Evolutionary conservation across 1,140 invertebrate species (phyloP), one percentile per base, ranked within the genome.

Genomic region (Cyclargus thomasi): DNA sequence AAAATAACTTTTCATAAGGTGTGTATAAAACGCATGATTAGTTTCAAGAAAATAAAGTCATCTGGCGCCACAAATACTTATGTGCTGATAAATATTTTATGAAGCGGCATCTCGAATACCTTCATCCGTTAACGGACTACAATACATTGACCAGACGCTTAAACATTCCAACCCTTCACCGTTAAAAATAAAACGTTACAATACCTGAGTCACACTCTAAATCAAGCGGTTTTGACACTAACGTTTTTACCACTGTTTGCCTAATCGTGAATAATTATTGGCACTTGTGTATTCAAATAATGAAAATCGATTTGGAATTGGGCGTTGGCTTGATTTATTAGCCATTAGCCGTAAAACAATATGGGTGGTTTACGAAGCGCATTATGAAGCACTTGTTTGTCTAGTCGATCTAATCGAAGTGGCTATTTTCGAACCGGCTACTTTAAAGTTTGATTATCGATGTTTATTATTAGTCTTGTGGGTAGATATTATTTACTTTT

Each of bases 131-230:
- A 16, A 8, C 39, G 14, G 39, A 47, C 8, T 14, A 11, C 39
- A 47, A 16, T 14, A 59, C 55, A 59, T 17, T 59, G 55, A 59
- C 18, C 55, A 59, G 55, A 21, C 55, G 55, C 21, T 59, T 22
- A 22, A 59, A 59, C 55, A 59, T 59, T 59, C 55, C 55, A 59
- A 20, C 55, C 55, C 55, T 59, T 59, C 20, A 21, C 17, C 18
- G 55, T 59, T 59, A 59, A 59, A 59, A 59, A 59, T 59, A 59
- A 59, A 20, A 20, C 18, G 18, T 3, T 21, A 59, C 55, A 59
- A 59, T 59, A 47, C 39, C 39, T 47, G 55, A 59, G 55, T 59
- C 55, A 59, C 20, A 21, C 55, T 59, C 55, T 59, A 59, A 59
- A 59, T 59, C 55, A 59, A 59, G 18, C 55, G 5, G 55, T 59